Conservation (phyloP, 2,888 invertebrate genomes). For the Xestia sexstrigata region DNA sequence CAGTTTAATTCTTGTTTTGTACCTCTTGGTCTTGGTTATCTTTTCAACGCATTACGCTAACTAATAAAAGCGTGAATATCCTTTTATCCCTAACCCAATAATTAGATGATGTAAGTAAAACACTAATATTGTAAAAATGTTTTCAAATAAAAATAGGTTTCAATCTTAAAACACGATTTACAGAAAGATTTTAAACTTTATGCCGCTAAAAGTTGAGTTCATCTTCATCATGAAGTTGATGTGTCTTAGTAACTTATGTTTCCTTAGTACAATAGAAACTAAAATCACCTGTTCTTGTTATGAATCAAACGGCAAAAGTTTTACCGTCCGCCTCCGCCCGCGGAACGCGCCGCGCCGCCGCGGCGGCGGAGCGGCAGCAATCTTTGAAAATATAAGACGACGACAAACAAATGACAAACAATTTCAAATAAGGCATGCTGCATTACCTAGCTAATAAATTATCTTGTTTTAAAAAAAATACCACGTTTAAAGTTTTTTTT, state of each 20-base stretch:
- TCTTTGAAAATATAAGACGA: neutral
- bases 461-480: neutral
- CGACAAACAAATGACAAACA: no score
- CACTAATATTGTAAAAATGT: neutral
- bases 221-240: neutral
- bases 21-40: neutral
- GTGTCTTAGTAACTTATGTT: slow-evolving; percentile 66
- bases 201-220: neutral
- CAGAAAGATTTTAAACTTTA: neutral
- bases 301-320: slow-evolving; percentile 24
- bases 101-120: neutral
- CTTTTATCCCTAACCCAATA: neutral
- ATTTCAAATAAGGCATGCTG: no score
- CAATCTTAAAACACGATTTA: neutral
- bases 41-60: no score
- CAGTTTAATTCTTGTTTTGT: neutral
- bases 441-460: neutral
- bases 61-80: neutral
- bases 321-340: slow-evolving; percentile 2
- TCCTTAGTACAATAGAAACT: slow-evolving; percentile 70
- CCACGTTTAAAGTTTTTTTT: neutral
- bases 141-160: neutral
- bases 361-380: neutral
- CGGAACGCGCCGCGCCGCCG: neutral
- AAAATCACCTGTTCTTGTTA: slow-evolving; percentile 75